These are phyloP conservation scores for Melospiza melodia DNA, from an alignment of 2,113 vertebrate species.

Conservation along the genomic window DNA sequence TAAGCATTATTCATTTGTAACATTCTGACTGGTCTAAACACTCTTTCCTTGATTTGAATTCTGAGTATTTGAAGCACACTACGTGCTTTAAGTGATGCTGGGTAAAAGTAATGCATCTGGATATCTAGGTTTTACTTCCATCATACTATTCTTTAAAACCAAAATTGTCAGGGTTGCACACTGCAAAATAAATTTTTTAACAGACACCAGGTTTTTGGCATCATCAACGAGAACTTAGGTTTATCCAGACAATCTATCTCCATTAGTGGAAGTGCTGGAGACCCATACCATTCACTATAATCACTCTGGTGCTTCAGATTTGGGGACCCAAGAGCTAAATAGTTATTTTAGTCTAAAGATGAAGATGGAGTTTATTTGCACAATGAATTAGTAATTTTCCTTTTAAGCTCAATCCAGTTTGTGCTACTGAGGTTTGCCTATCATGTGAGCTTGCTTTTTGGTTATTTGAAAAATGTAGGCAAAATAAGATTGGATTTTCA, in stretches of 20 bases:
- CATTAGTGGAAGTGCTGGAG: not conserved
- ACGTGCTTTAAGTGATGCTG: not conserved
- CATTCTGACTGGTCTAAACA: not conserved
- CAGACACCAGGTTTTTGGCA: not conserved
- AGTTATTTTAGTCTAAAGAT: not conserved
- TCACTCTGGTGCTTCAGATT: not conserved
- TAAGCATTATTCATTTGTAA: not conserved
- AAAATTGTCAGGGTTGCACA: not conserved
- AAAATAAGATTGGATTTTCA: not conserved
- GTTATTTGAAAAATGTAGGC: not conserved
- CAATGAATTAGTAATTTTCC: not conserved
- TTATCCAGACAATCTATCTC: not conserved
- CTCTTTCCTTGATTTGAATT: not conserved
- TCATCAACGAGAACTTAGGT: not conserved
- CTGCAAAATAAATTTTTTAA: not conserved
- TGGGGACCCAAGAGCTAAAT: not conserved
- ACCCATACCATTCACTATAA: not conserved
- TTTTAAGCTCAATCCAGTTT: not conserved
- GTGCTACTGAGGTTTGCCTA: not conserved
- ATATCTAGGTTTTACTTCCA: not conserved
- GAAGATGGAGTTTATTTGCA: not conserved
- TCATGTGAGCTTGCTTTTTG: rapidly evolving
- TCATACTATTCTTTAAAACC: not conserved
- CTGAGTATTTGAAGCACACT: not conserved
- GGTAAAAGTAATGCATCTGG: not conserved